Evolutionary conservation across 2,113 vertebrate genomes (phyloP).

Genomic region (Electrona antarctica): DNA sequence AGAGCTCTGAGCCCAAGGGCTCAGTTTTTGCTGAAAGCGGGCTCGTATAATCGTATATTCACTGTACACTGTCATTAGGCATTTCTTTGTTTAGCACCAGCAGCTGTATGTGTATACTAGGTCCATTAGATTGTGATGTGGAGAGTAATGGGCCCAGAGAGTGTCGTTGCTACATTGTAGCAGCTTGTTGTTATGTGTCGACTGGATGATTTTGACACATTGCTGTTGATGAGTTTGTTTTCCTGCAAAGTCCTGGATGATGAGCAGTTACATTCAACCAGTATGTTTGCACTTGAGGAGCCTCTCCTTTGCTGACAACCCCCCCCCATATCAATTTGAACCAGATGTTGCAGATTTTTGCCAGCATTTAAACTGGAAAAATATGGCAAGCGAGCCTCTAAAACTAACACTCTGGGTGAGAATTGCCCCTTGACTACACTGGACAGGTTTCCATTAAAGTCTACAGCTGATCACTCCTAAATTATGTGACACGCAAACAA

Average conservation of each 20-base stretch:
- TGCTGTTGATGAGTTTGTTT: constrained; percentile 42
- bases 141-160: constrained; percentile 15
- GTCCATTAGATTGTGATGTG: constrained; percentile 5
- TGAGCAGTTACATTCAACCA: constrained; percentile 42
- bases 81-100: constrained; percentile 36
- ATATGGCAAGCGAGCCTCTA: constrained; percentile 59
- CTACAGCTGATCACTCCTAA: constrained; percentile 55
- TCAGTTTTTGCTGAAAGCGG: constrained; percentile 7
- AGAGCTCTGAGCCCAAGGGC: neutral
- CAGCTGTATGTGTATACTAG: constrained; percentile 47
- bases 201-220: constrained; percentile 18
- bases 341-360: constrained; percentile 71
- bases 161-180: constrained; percentile 18
- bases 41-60: constrained; percentile 5
- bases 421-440: constrained; percentile 46
- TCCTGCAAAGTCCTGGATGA: constrained; percentile 38
- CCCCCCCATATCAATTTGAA: constrained; percentile 47
- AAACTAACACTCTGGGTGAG: constrained; percentile 64
- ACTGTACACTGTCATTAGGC: constrained; percentile 21
- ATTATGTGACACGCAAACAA: constrained; percentile 39
- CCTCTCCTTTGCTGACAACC: constrained; percentile 43
- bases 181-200: constrained; percentile 32
- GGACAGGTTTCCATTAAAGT: constrained; percentile 51
- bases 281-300: constrained; percentile 50
- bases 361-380: constrained; percentile 61